phyloP scores from a whole-genome alignment of 2,888 invertebrate species.

The Plebejus argus region DNA sequence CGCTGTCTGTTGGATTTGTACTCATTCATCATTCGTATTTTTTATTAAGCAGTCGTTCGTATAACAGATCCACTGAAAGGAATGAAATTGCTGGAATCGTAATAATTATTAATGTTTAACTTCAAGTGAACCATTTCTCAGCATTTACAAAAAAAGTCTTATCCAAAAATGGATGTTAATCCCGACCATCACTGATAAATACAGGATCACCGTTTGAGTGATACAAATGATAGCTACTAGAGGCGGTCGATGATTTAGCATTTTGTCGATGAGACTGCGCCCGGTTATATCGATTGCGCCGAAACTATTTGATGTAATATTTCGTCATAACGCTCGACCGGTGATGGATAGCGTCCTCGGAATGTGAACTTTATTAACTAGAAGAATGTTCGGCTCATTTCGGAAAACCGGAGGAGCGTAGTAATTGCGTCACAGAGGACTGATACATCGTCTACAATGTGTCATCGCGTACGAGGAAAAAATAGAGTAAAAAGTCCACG shows the following conservation, averaged over 20 bases:
- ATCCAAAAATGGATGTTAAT: not conserved
- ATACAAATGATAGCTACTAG: not conserved
- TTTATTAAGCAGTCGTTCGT: not conserved
- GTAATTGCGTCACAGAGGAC: constrained; percentile 11
- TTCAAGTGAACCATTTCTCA: not conserved
- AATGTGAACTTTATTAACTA: constrained; percentile 16
- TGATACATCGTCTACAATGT: not conserved
- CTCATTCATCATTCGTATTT: not conserved
- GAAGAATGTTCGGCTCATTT: constrained; percentile 13
- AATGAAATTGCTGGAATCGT: not conserved
- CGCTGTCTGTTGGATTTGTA: not conserved
- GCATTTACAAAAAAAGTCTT: not conserved
- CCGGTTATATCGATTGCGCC: constrained; percentile 11
- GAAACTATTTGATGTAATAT: constrained; percentile 18
- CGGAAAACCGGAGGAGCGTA: constrained; percentile 12
- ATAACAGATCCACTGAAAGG: not conserved
- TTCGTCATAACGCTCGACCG: constrained; percentile 18
- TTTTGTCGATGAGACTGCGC: not conserved
- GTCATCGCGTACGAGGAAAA: not conserved
- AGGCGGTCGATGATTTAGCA: constrained; percentile 16
- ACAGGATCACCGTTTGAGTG: not conserved
- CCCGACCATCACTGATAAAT: not conserved
- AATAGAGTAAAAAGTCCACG: not conserved
- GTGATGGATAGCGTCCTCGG: constrained; percentile 1
- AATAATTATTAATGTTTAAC: too few relatives aligned